phyloP scores from a whole-genome alignment of 2,797 vertebrate species.

The Labroides dimidiatus region DNA sequence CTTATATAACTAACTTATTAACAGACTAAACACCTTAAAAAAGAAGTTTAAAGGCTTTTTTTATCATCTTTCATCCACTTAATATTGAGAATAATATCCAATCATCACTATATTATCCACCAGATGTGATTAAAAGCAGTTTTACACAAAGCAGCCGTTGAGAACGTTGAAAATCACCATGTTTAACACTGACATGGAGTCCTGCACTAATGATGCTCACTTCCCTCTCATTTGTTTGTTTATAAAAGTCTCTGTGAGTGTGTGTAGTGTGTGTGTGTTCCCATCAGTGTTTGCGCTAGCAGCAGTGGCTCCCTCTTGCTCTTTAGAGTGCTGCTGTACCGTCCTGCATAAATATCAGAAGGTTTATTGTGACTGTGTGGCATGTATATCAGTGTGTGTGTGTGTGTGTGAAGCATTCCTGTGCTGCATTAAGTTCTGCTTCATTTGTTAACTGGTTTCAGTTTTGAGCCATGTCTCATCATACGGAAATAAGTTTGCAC shows the following conservation, averaged over 20 bases:
- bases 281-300: no score
- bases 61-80: no score
- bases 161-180: constrained; percentile 35
- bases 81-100: no score
- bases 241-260: constrained; percentile 3
- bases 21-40: no score
- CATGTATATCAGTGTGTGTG: background rate
- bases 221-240: constrained; percentile 45
- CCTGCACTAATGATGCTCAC: constrained; percentile 65
- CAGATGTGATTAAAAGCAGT: no score
- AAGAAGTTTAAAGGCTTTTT: no score
- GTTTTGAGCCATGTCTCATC: constrained; percentile 23
- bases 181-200: constrained; percentile 31
- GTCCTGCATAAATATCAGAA: constrained; percentile 1
- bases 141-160: no score
- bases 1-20: no score
- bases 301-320: constrained; percentile 22
- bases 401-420: constrained; percentile 9
- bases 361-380: constrained; percentile 7
- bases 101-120: no score
- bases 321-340: no score
- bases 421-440: constrained; percentile 17
- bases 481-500: constrained; percentile 20
- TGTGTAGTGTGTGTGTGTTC: no score
- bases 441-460: constrained; percentile 28